Conservation (phyloP, 2,888 invertebrate species). For the Laothoe populi region DNA sequence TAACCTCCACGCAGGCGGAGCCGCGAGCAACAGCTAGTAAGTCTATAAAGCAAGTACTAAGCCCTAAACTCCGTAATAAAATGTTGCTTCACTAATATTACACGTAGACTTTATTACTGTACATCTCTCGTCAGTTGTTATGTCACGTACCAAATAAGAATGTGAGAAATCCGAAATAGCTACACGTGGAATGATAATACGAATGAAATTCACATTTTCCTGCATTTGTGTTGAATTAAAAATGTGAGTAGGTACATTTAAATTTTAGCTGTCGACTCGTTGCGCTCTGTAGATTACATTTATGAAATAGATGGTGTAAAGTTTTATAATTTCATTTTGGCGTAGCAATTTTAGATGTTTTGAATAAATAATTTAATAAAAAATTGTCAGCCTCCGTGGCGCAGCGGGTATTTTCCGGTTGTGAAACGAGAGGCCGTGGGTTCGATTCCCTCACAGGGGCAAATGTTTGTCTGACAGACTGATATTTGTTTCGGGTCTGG, state of each 20-base stretch:
- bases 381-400: too few relatives aligned
- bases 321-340: too few relatives aligned
- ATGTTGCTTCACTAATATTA: slow-evolving; percentile 5
- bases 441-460: too few relatives aligned
- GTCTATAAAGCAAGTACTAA: slow-evolving; percentile 2
- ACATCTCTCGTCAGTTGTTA: slow-evolving; percentile 1
- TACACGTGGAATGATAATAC: slow-evolving; percentile 8
- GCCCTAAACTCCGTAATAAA: slow-evolving; percentile 4
- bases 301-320: not conserved
- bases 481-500: too few relatives aligned
- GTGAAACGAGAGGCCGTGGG: too few relatives aligned
- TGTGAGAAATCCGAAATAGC: slow-evolving; percentile 21
- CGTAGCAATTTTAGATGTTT: too few relatives aligned
- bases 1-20: too few relatives aligned
- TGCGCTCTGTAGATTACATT: not conserved
- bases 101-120: slow-evolving; percentile 4
- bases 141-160: slow-evolving; percentile 23
- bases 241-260: slow-evolving; percentile 3
- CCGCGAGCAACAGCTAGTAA: too few relatives aligned
- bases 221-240: slow-evolving; percentile 28
- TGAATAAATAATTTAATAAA: too few relatives aligned
- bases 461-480: too few relatives aligned
- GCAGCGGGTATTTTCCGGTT: too few relatives aligned
- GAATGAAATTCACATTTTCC: slow-evolving; percentile 24
- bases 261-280: not conserved